Evolutionary conservation across 2,888 invertebrate genomes (phyloP).

Genomic region (Halocaridina rubra): DNA sequence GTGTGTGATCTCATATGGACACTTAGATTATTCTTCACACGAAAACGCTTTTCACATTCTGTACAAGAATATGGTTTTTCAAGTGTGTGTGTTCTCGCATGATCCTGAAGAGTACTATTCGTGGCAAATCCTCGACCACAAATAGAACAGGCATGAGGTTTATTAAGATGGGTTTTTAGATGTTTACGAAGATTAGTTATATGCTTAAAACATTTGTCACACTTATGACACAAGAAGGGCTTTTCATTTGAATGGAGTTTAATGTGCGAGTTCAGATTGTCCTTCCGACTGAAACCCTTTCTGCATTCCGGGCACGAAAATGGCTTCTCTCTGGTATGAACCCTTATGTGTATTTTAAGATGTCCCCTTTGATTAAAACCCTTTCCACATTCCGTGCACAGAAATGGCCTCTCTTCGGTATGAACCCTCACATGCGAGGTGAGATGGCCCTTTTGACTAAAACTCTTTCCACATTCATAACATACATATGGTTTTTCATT

Average conservation of each 20-base stretch:
- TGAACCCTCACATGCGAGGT: not conserved
- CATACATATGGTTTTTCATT: not conserved
- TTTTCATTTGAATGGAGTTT: not conserved
- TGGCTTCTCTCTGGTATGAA: not conserved
- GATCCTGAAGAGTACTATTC: not conserved
- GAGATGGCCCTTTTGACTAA: not conserved
- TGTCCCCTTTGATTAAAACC: not conserved
- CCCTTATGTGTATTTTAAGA: not conserved
- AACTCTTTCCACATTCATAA: not conserved
- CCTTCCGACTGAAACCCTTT: not conserved
- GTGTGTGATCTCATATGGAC: slow-evolving; percentile 13
- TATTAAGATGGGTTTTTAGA: not conserved
- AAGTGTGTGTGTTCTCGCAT: not conserved
- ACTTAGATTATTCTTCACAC: not conserved
- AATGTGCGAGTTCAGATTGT: not conserved
- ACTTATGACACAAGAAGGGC: not conserved
- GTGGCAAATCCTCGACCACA: not conserved
- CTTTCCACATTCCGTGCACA: not conserved
- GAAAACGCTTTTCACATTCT: slow-evolving; percentile 9
- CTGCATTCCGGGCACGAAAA: not conserved
- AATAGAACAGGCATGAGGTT: not conserved
- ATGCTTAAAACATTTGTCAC: not conserved
- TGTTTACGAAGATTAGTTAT: not conserved
- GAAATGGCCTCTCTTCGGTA: not conserved
- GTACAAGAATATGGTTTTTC: not conserved